A percentile compares a stretch with the other conserved stretches of the same genome.
Evolutionary conservation across 2,888 invertebrate genomes (phyloP).

Genomic region (Chloromyia formosa): DNA sequence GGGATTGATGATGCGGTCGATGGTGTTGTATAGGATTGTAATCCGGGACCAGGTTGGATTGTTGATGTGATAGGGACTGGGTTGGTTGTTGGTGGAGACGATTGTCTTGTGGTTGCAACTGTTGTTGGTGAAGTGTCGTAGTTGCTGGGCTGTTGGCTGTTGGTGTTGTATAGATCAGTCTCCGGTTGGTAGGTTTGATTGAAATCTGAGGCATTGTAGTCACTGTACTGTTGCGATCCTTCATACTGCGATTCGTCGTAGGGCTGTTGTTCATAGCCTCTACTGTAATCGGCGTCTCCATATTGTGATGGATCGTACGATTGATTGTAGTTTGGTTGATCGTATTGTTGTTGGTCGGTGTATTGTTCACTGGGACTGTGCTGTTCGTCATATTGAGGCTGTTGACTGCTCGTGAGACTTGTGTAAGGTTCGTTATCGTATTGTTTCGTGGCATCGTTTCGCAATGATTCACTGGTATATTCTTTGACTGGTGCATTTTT

Average conservation of each 20-base stretch:
- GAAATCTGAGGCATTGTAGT: slow-evolving; percentile 47
- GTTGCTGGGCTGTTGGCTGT: slow-evolving; percentile 49
- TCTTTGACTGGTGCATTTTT: slow-evolving; percentile 60
- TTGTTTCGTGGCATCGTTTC: slow-evolving; percentile 43
- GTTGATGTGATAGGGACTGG: slow-evolving; percentile 7
- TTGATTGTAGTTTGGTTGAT: slow-evolving; percentile 52
- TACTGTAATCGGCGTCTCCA: slow-evolving; percentile 30
- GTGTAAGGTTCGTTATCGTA: slow-evolving; percentile 49
- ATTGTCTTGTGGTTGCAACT: slow-evolving; percentile 42
- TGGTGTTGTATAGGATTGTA: slow-evolving; percentile 35
- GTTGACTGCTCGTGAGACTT: slow-evolving; percentile 46
- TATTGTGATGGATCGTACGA: slow-evolving; percentile 56
- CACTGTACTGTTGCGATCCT: slow-evolving; percentile 48
- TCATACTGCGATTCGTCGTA: slow-evolving; percentile 52
- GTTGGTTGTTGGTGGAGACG: slow-evolving; percentile 24
- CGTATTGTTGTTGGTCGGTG: slow-evolving; percentile 39
- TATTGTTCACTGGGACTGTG: slow-evolving; percentile 49
- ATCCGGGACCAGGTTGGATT: slow-evolving; percentile 45
- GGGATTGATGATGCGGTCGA: slow-evolving; percentile 47
- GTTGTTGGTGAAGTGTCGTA: slow-evolving; percentile 43
- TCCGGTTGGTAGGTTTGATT: slow-evolving; percentile 46
- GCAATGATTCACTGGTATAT: slow-evolving; percentile 43
- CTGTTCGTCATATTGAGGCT: slow-evolving; percentile 47
- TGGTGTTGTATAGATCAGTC: slow-evolving; percentile 47
- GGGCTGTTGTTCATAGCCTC: slow-evolving; percentile 43